A percentile compares a stretch with the other conserved stretches of the same genome.
Evolutionary conservation across 2,113 vertebrate genomes (phyloP).

Genomic region (Hylia prasina): DNA sequence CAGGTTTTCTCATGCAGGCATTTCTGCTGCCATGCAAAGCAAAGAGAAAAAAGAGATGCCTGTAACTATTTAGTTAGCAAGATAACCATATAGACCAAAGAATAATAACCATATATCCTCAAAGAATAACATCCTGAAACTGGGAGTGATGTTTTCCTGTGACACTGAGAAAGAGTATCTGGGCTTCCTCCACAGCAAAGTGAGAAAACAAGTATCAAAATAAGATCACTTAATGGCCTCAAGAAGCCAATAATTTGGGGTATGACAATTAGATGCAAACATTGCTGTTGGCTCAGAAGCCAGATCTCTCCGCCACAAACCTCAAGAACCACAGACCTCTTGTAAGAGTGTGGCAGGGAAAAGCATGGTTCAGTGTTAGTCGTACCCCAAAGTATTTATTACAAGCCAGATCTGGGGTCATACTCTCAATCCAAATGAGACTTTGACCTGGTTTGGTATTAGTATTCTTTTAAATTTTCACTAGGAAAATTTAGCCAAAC

Average conservation of each 20-base stretch:
- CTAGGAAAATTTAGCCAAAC: neutral
- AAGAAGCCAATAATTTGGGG: neutral
- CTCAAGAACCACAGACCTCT: neutral
- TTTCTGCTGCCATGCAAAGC: neutral
- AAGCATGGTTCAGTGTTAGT: neutral
- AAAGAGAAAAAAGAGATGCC: neutral
- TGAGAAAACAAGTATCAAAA: neutral
- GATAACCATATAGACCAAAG: neutral
- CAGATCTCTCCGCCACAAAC: neutral
- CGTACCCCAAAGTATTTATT: rapidly evolving
- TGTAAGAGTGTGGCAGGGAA: neutral
- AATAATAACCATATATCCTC: neutral
- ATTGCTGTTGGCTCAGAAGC: neutral
- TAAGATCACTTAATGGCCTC: neutral
- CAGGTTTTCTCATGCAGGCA: neutral
- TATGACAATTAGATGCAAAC: neutral
- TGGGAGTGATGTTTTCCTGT: neutral
- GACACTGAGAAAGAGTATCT: neutral
- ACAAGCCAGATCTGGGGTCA: neutral
- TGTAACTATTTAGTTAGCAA: neutral
- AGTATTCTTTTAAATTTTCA: neutral
- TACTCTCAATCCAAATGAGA: neutral
- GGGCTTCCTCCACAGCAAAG: neutral
- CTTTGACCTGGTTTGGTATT: neutral
- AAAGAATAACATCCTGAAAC: neutral